Evolutionary conservation across 2,888 invertebrate genomes (phyloP).

Genomic region (Thymelicus lineola): DNA sequence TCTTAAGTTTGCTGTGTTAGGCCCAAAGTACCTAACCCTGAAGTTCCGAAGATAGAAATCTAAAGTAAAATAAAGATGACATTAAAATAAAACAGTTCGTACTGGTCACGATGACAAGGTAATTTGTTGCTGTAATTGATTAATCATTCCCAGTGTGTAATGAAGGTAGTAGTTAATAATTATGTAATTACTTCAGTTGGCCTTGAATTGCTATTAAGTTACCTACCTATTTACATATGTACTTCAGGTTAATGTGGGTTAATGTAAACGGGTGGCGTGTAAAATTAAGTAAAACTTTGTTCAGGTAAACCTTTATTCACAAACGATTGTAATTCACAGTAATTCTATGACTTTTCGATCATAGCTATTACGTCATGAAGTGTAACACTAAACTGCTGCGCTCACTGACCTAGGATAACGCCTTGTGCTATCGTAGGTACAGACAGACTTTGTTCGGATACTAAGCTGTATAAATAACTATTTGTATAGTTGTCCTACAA

Average conservation of each 20-base stretch:
- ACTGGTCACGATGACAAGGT: no score
- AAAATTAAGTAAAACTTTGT: neutral
- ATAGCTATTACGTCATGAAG: neutral
- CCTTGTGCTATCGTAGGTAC: neutral
- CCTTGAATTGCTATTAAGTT: neutral
- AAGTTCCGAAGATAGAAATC: no score
- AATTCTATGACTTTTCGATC: neutral
- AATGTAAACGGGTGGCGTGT: neutral
- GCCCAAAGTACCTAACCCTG: no score
- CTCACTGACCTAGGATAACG: slow-evolving; percentile 31
- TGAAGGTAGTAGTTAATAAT: neutral
- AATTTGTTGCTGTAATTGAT: neutral
- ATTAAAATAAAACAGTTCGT: no score
- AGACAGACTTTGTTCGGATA: neutral
- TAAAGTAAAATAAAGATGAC: no score
- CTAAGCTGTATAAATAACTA: neutral
- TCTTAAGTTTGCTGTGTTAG: no score
- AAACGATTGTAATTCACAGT: neutral
- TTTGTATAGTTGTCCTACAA: neutral
- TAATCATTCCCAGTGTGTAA: neutral
- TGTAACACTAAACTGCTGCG: slow-evolving; percentile 1
- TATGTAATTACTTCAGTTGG: neutral
- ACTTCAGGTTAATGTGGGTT: neutral
- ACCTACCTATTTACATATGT: neutral
- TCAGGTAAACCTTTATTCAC: neutral